Conservation (phyloP, 2,797 vertebrate genomes). For the Zenarchopterus dispar region DNA sequence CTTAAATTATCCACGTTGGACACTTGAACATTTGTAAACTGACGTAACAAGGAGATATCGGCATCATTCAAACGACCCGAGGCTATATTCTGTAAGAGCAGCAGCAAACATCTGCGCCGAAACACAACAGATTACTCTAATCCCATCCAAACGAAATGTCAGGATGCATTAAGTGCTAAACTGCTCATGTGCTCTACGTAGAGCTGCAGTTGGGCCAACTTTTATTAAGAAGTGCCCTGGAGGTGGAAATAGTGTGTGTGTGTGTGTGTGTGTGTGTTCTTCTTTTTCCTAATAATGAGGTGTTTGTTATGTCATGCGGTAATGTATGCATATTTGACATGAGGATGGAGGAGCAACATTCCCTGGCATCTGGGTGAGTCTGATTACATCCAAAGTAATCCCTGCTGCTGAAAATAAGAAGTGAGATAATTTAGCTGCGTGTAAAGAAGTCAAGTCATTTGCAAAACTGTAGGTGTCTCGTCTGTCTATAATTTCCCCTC, state of each 20-base stretch:
- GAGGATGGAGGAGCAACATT: slow-evolving; percentile 8
- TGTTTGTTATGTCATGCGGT: slow-evolving; percentile 30
- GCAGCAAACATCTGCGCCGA: not conserved
- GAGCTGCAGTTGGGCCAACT: slow-evolving; percentile 5
- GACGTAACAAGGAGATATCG: slow-evolving; percentile 11
- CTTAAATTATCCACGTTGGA: not conserved
- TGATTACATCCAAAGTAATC: slow-evolving; percentile 33
- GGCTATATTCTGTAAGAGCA: slow-evolving; percentile 11
- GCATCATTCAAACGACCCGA: slow-evolving; percentile 25
- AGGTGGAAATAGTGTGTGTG: slow-evolving; percentile 18
- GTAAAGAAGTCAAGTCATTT: slow-evolving; percentile 1
- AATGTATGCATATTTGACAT: slow-evolving; percentile 2
- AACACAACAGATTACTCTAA: slow-evolving; percentile 34
- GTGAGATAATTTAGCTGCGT: not conserved
- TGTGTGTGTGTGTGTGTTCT: slow-evolving; percentile 3
- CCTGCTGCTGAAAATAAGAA: slow-evolving; percentile 13
- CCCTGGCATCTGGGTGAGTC: slow-evolving; percentile 28
- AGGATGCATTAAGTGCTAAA: slow-evolving; percentile 26
- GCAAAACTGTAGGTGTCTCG: not conserved
- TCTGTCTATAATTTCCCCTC: not conserved
- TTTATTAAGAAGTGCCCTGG: slow-evolving; percentile 24
- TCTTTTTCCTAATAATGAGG: slow-evolving; percentile 41
- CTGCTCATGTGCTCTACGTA: slow-evolving; percentile 6
- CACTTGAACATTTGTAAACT: slow-evolving; percentile 3
- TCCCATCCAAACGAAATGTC: slow-evolving; percentile 24